Base-by-base conservation (phyloP, 2,113 vertebrate species). In the Onychostruthus taczanowskii region DNA sequence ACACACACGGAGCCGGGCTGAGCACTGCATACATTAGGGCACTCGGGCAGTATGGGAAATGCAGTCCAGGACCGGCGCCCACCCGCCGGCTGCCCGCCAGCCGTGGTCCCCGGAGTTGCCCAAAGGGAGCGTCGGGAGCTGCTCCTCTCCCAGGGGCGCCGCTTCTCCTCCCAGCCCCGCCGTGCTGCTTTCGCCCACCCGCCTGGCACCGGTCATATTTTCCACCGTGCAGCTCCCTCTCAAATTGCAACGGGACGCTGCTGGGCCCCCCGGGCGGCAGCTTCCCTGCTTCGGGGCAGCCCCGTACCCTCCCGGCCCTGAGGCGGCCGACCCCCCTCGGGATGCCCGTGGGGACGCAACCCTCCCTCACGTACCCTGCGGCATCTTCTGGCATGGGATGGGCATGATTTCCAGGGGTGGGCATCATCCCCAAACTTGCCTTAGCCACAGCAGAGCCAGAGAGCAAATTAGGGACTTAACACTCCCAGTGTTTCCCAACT, bases 21-120 rank as follows among this genome's bases (percentile, higher is more conserved):
- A 98, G 98, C 97, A 97, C 97, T 97, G 98, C 98, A 98, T 98
- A 98, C 97, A 98, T 98, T 98, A 98, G 98, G 97, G 90, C 97
- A 91, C 97, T 97, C 97, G 97, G 98, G 98, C 98, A 98, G 98
- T 96, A 96, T 98, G 98, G 98, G 98, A 98, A 98, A 98, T 98
- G 98, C 97, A 98, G 98, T 98, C 97, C 98, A 90, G 94, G 58
- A 95, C 95, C 63, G 80, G 90, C 88, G 87, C 83, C 74, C 89
- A 88, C 83, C 82, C 75, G 63, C 90, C 84, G 55, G 53, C 91
- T 55, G 41, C 68, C n/a, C n/a, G n/a, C 22, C 73, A 13, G 59
- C 30, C 58, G 22, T 49, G 55, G 31, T 28, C 63, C 89, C 76
- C 44, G 12, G 58, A 72, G 83, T 79, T 85, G 67, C 59, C 83